Evolutionary conservation across 2,113 vertebrate species (phyloP).

Genomic region (Chionis minor): DNA sequence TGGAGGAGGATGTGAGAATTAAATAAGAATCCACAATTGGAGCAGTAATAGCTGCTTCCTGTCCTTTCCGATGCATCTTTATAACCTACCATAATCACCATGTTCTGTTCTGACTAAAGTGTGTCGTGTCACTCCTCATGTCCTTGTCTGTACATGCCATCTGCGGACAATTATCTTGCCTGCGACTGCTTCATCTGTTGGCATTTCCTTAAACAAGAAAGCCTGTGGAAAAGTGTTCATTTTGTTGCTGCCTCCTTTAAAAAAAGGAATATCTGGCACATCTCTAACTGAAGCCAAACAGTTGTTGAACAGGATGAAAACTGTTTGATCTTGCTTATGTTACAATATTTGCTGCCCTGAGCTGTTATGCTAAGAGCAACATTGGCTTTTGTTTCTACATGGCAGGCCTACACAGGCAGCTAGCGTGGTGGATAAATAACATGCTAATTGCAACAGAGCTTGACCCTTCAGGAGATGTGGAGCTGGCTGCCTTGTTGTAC

Average conservation of each 20-base stretch:
- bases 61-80: background rate
- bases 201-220: background rate
- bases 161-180: background rate
- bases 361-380: background rate
- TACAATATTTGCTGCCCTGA: background rate
- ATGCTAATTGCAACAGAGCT: background rate
- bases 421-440: background rate
- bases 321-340: background rate
- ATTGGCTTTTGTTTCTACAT: background rate
- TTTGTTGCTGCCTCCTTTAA: background rate
- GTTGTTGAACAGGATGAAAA: background rate
- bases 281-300: background rate
- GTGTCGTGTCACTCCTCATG: background rate
- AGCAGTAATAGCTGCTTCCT: background rate
- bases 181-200: background rate
- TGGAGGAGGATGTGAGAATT: background rate
- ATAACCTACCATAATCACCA: background rate
- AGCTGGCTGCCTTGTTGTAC: background rate
- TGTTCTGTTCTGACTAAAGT: background rate
- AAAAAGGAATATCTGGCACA: background rate
- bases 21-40: background rate
- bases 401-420: constrained; percentile 31
- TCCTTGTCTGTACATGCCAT: background rate
- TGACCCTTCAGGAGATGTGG: constrained; percentile 1
- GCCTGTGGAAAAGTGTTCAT: background rate